Conservation (phyloP, 2,888 invertebrate genomes). For the Lagria hirta region DNA sequence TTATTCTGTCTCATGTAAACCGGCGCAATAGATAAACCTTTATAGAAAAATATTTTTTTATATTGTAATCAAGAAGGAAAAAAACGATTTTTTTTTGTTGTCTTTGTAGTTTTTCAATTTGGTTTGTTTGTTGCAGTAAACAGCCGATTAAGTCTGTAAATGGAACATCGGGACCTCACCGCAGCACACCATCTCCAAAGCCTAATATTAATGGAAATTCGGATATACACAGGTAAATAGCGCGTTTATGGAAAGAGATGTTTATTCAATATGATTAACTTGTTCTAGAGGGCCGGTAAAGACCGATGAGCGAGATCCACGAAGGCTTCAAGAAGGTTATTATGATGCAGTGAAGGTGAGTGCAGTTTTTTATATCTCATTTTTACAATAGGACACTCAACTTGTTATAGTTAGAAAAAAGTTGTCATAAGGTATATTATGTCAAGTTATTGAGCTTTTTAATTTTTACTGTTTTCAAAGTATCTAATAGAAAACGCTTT, state of each 20-base stretch:
- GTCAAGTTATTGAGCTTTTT: too few species aligned
- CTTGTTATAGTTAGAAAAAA: too few species aligned
- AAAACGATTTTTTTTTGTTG: too few species aligned
- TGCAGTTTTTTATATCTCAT: too few species aligned
- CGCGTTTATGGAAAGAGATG: conserved; percentile 8
- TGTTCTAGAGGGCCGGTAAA: conserved; percentile 26
- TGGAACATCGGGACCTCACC: conserved; percentile 41
- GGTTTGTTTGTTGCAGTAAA: conserved; percentile 42
- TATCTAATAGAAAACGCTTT: too few species aligned
- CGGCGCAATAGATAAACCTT: too few species aligned
- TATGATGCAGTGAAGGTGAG: conserved; percentile 53
- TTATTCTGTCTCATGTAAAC: too few species aligned
- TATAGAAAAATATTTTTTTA: too few species aligned
- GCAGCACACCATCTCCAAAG: conserved; percentile 42
- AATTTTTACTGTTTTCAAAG: too few species aligned
- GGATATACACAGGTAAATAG: conserved; percentile 36
- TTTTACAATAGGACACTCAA: too few species aligned
- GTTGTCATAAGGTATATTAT: too few species aligned
- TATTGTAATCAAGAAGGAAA: too few species aligned
- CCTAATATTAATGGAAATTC: conserved; percentile 45
- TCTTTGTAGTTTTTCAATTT: neutral
- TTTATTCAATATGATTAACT: conserved; percentile 2
- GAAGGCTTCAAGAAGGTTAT: conserved; percentile 38
- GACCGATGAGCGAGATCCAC: conserved; percentile 29
- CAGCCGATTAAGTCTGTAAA: conserved; percentile 46